Conservation (phyloP, 2,113 vertebrate genomes). For the Centropus unirufus region DNA sequence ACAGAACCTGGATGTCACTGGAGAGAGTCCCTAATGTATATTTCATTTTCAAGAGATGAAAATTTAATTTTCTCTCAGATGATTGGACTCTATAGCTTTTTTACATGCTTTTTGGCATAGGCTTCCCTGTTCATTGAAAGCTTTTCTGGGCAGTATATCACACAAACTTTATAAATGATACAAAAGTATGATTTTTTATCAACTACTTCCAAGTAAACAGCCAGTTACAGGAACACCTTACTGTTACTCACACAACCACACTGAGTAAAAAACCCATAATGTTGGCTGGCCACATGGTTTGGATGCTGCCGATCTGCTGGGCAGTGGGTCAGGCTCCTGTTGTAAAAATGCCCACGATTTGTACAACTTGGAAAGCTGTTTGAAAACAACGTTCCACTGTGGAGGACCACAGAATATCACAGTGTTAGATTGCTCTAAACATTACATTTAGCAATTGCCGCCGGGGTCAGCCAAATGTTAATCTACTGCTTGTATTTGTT, state of each 20-base stretch:
- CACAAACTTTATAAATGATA: constrained; percentile 52
- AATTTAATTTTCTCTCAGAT: constrained; percentile 78
- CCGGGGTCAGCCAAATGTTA: constrained; percentile 70
- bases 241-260: neutral
- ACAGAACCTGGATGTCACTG: constrained; percentile 70
- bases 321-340: neutral
- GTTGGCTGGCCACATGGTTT: fast-evolving
- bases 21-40: constrained; percentile 78
- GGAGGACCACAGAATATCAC: neutral
- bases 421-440: constrained; percentile 43
- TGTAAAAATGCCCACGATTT: neutral
- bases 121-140: constrained; percentile 51
- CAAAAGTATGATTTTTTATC: constrained; percentile 28
- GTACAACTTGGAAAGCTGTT: constrained; percentile 28
- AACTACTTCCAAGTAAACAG: neutral
- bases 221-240: neutral
- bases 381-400: neutral
- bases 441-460: constrained; percentile 48
- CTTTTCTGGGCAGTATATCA: constrained; percentile 30
- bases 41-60: constrained; percentile 82
- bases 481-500: constrained; percentile 66
- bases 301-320: neutral
- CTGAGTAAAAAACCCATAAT: neutral
- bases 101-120: constrained; percentile 33
- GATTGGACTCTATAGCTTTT: constrained; percentile 60